phyloP scores from a whole-genome alignment of 2,797 vertebrate genomes.

The Chelmon rostratus region DNA sequence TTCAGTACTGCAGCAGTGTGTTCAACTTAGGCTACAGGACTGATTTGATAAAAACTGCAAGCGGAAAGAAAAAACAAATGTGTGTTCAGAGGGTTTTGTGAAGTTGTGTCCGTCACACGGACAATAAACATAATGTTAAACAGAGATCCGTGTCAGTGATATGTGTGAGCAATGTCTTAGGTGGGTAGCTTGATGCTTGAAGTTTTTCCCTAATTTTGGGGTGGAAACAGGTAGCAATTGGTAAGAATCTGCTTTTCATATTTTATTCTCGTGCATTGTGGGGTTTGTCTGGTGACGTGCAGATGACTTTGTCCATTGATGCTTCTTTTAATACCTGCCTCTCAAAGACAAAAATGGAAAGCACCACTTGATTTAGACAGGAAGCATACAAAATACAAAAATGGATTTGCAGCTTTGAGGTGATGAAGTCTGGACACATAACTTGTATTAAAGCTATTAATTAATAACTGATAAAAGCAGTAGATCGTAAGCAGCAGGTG shows the following conservation, averaged over 20 bases:
- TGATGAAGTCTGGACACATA: background rate
- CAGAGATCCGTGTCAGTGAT: background rate
- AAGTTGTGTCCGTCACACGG: background rate
- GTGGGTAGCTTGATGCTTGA: background rate
- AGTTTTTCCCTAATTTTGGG: background rate
- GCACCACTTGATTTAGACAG: background rate
- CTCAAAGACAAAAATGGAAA: background rate
- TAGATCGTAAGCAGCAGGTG: background rate
- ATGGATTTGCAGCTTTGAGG: background rate
- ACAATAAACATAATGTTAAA: background rate
- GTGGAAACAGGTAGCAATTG: background rate
- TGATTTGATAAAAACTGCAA: background rate
- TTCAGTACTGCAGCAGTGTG: slow-evolving; percentile 1
- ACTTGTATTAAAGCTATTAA: background rate
- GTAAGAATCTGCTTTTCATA: background rate
- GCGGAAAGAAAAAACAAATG: slow-evolving; percentile 11
- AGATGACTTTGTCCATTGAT: background rate
- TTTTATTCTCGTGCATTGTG: background rate
- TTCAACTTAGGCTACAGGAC: slow-evolving; percentile 5
- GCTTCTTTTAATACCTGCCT: background rate
- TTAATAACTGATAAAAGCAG: background rate
- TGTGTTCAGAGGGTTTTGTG: background rate
- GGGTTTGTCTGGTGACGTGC: background rate
- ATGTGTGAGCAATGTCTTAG: background rate
- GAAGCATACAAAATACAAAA: background rate